Evolutionary conservation across 2,113 vertebrate genomes (phyloP).

Genomic region (Ardeotis arabs): DNA sequence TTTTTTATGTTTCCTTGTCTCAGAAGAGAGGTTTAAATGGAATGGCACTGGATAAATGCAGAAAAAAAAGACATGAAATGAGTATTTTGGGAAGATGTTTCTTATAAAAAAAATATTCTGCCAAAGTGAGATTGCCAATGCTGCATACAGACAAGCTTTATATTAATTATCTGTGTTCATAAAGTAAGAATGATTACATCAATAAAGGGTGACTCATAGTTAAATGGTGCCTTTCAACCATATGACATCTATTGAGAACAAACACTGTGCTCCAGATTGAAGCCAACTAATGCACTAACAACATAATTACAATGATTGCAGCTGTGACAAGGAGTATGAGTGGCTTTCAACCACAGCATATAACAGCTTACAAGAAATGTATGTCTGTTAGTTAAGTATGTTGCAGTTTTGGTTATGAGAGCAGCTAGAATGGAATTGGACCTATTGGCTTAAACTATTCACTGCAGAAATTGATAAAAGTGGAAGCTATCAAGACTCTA

Average conservation of each 20-base stretch:
- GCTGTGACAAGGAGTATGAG: conserved; percentile 18
- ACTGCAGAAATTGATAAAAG: background rate
- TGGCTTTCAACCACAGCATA: background rate
- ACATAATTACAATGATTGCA: conserved; percentile 52
- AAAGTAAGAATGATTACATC: conserved; percentile 66
- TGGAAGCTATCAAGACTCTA: background rate
- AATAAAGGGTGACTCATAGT: conserved; percentile 66
- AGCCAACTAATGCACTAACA: conserved; percentile 55
- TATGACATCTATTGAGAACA: conserved; percentile 45
- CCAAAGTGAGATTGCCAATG: background rate
- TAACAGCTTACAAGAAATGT: conserved; percentile 5
- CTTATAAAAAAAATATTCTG: background rate
- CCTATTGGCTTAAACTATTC: background rate
- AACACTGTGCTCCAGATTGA: conserved; percentile 49
- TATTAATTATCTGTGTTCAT: conserved; percentile 66
- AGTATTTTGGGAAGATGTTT: background rate
- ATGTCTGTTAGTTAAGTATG: conserved; percentile 22
- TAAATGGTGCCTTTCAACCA: conserved; percentile 62
- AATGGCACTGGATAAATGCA: background rate
- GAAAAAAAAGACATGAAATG: background rate
- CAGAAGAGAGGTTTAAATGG: background rate
- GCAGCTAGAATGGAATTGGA: background rate
- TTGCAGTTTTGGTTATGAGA: background rate
- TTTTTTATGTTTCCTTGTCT: background rate
- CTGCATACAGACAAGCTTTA: conserved; percentile 28